Percentiles rank a stretch among this genome's conserved stretches.
These are phyloP conservation scores for Notodonta dromedarius DNA, from an alignment of 2,888 invertebrate genomes.

Conservation along the genomic window DNA sequence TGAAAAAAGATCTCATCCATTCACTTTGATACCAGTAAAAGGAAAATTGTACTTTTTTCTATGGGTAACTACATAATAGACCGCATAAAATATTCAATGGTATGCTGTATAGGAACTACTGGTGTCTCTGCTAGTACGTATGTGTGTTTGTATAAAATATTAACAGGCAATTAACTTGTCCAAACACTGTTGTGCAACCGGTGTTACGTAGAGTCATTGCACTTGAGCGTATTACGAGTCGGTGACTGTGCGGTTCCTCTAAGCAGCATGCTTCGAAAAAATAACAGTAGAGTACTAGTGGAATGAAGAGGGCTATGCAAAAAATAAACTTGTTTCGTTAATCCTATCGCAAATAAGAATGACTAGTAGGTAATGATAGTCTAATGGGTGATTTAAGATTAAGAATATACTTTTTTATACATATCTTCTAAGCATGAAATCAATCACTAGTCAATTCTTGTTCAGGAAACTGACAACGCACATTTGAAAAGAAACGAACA, in stretches of 20 bases:
- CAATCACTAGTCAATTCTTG: no score
- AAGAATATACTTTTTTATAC: no score
- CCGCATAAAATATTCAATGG: neutral
- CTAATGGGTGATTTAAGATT: no score
- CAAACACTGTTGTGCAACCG: constrained; percentile 53
- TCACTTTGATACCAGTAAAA: neutral
- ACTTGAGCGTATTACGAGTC: constrained; percentile 34
- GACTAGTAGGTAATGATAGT: no score
- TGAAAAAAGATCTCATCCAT: neutral
- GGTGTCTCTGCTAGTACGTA: neutral
- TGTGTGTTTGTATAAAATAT: constrained; percentile 41
- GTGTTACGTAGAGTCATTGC: constrained; percentile 54
- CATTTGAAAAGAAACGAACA: no score
- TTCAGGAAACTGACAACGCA: no score
- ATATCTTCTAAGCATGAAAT: no score
- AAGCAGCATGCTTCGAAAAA: constrained; percentile 11
- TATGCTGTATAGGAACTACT: neutral
- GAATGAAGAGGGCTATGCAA: neutral
- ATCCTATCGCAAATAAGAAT: no score
- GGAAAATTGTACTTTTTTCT: neutral
- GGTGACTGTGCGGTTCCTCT: constrained; percentile 36
- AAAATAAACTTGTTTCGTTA: neutral
- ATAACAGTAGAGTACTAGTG: constrained; percentile 14
- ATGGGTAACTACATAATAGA: neutral
- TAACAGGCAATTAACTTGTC: constrained; percentile 46